Base-by-base conservation (phyloP, 92 coral and sea anemone genomes). In the Virgularia gustaviana region DNA sequence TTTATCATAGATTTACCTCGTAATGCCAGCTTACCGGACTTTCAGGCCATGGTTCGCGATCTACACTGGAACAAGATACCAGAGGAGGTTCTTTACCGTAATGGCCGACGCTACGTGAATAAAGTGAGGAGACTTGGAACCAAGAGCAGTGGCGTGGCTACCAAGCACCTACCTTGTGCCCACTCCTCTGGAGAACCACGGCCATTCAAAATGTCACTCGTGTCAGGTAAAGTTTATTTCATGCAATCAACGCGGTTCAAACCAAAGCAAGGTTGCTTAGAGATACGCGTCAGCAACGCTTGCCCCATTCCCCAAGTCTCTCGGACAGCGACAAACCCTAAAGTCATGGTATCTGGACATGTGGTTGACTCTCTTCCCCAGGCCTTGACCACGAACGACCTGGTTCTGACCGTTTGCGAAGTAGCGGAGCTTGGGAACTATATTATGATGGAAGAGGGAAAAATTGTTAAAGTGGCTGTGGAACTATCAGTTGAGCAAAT, bases 81-180 rank as follows among this genome's bases (percentile, higher is more conserved):
- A 11, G 83, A 83, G 37, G 91, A 87, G 44, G 59, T 87, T 2
- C 88, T 71, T 3, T 76, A 75, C 25, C 65, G 91, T 68, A 71
- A 70, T 13, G 88, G 85, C 6, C 56, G 23, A 64, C 76, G 91
- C 3, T 79, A 70, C 44, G 73, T 79, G 1, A 85, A 74, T 64
- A 89, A 83, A 18, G 36, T 86, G 33, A 28, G 36, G 36, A 61
- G 84, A 36, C 19, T 54, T 0, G 41, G 49, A 9, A 31, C 58
- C 4, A n/a, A n/a, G n/a, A 1, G 57, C 19, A 18, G 8, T 19
- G 41, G 19, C 6, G 35, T n/a, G 58, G n/a, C 4, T 2, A 49
- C 68, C 3, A 12, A 52, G 31, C 7, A 52, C 2, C 10, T 22
- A 3, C 37, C 44, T 1, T 34, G 28, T 22, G 0, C 18, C 37